Evolutionary conservation across 2,888 invertebrate species (phyloP).

Genomic region (Pterobdella sp.): DNA sequence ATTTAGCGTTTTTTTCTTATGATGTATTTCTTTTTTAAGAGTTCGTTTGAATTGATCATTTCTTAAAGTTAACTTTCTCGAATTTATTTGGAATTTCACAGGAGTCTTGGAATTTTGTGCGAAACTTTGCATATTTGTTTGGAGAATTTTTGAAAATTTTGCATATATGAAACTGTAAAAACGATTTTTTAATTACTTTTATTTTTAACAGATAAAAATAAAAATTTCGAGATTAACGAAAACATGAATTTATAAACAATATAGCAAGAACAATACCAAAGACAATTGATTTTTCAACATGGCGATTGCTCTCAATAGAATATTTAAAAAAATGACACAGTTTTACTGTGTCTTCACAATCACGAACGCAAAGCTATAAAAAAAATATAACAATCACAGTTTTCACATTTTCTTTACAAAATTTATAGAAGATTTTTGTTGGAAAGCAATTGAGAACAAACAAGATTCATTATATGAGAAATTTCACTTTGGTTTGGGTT

Average conservation of each 20-base stretch:
- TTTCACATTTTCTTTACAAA: neutral
- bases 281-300: neutral
- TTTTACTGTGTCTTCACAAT: neutral
- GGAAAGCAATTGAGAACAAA: constrained; percentile 24
- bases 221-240: neutral
- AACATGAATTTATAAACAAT: constrained; percentile 10
- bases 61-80: neutral
- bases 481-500: constrained; percentile 2
- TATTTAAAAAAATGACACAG: neutral
- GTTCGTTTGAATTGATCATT: neutral
- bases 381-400: neutral
- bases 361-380: neutral
- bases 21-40: neutral
- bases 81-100: constrained; percentile 5
- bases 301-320: neutral
- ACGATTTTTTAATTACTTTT: neutral
- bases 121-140: neutral
- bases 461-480: constrained; percentile 14
- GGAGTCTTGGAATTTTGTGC: constrained; percentile 7
- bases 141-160: neutral
- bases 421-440: neutral
- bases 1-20: constrained; percentile 8
- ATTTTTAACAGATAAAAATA: neutral
- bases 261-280: constrained; percentile 9
- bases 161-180: neutral